These are phyloP conservation scores for Hyles euphorbiae DNA, from an alignment of 1,140 invertebrate genomes.

Conservation along the genomic window DNA sequence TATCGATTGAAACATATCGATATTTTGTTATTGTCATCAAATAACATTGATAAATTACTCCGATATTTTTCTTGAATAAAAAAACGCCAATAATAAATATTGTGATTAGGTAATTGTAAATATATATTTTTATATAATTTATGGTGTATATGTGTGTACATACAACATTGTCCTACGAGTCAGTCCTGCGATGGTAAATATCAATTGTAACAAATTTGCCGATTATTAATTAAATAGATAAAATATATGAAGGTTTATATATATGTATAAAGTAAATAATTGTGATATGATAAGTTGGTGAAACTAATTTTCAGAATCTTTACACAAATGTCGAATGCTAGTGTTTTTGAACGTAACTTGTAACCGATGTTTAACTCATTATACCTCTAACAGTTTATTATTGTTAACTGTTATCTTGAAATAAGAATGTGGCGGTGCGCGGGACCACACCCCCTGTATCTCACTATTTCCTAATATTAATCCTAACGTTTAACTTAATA, in stretches of 20 bases:
- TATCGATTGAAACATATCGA: no score
- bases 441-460: background rate
- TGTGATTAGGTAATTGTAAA: no score
- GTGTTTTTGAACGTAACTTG: conserved; percentile 54
- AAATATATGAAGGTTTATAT: conserved; percentile 1
- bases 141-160: no score
- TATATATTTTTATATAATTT: no score
- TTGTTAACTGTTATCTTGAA: conserved; percentile 66
- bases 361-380: conserved; percentile 59
- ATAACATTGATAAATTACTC: no score
- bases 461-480: no score
- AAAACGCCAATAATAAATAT: no score
- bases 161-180: background rate
- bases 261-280: conserved; percentile 43
- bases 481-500: no score
- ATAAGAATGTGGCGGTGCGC: conserved; percentile 12
- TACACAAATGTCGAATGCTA: conserved; percentile 56
- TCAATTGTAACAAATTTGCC: background rate
- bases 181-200: no score
- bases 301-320: conserved; percentile 62
- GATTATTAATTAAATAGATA: conserved; percentile 2
- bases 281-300: conserved; percentile 60
- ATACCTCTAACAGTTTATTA: conserved; percentile 69
- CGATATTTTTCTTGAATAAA: no score
- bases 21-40: no score